Conservation (phyloP, 1,140 invertebrate species). For the Sinonovacula constricta region DNA sequence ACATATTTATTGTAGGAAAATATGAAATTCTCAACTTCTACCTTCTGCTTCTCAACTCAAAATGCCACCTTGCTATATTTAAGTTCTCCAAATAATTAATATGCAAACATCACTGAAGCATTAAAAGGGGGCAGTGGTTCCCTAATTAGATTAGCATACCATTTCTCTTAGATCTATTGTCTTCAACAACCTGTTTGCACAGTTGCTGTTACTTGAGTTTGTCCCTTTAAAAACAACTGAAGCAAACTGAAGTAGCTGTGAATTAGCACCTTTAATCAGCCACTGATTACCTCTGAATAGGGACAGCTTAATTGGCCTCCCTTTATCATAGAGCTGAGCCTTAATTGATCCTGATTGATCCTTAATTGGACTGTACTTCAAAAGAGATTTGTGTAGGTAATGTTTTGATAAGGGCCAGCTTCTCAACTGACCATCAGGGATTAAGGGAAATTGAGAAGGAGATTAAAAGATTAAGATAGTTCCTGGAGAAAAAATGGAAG, state of each 20-base stretch:
- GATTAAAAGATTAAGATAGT: constrained; percentile 19
- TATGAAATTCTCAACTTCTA: constrained; percentile 33
- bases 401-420: constrained; percentile 36
- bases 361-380: constrained; percentile 21
- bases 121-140: constrained; percentile 30
- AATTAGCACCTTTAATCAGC: constrained; percentile 19
- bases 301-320: constrained; percentile 28
- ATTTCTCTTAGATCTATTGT: no score
- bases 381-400: constrained; percentile 37
- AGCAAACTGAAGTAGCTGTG: neutral
- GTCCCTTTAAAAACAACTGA: constrained; percentile 46
- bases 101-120: constrained; percentile 18
- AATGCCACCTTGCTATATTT: no score
- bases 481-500: no score
- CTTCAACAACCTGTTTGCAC: no score
- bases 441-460: constrained; percentile 45
- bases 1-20: no score
- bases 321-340: constrained; percentile 13
- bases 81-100: no score
- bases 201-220: no score
- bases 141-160: constrained; percentile 24
- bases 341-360: constrained; percentile 45
- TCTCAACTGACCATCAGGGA: constrained; percentile 33
- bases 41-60: constrained; percentile 42
- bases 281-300: constrained; percentile 34